Evolutionary conservation across 2,888 invertebrate species (phyloP).

Genomic region (Lampropteryx suffumata): DNA sequence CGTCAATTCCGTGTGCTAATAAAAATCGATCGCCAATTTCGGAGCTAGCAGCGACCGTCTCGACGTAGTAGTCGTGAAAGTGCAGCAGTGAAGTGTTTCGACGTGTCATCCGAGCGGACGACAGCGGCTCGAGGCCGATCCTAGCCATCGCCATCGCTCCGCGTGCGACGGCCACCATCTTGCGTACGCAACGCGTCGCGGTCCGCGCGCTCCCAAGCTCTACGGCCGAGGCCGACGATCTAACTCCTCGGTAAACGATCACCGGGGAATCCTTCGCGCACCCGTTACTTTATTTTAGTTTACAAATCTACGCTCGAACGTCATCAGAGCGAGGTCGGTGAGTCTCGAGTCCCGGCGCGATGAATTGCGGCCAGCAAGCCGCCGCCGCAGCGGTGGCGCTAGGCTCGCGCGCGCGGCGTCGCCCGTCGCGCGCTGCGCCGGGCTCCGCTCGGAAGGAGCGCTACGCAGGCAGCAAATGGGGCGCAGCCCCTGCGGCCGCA

Average conservation of each 20-base stretch:
- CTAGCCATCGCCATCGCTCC: conserved; percentile 48
- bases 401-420: conserved; percentile 48
- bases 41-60: conserved; percentile 80
- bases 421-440: conserved; percentile 49
- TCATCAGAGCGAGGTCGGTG: conserved; percentile 34
- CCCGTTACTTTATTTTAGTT: not conserved
- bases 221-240: conserved; percentile 25
- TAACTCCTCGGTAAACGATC: conserved; percentile 5
- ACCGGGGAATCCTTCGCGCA: conserved; percentile 12
- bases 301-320: not conserved
- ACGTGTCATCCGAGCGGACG: conserved; percentile 78
- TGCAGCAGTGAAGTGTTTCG: conserved; percentile 74
- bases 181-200: conserved; percentile 48
- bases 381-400: conserved; percentile 40
- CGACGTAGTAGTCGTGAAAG: conserved; percentile 76
- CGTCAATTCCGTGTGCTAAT: conserved; percentile 68
- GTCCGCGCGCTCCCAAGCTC: conserved; percentile 52
- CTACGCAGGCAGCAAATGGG: conserved; percentile 91
- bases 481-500: conserved; percentile 90
- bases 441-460: conserved; percentile 61
- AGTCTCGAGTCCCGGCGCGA: conserved; percentile 32
- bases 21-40: conserved; percentile 70
- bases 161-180: conserved; percentile 66
- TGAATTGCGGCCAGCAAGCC: conserved; percentile 49
- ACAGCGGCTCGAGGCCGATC: conserved; percentile 74